A percentile compares a stretch with the other conserved stretches of the same genome.
Conservation (phyloP, 2,888 invertebrate species). For the Xanthostigma xanthostigma region DNA sequence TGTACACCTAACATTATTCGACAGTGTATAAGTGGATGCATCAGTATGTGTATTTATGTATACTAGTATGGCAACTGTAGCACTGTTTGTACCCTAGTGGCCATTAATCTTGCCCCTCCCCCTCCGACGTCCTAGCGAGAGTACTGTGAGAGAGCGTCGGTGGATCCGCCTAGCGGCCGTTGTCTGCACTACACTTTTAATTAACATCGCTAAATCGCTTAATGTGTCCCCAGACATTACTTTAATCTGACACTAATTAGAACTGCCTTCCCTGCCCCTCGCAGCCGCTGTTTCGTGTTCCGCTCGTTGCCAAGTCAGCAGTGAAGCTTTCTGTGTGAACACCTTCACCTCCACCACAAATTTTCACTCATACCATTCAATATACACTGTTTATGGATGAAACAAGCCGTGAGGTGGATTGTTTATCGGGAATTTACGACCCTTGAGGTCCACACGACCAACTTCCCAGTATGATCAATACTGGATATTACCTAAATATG, state of each 20-base stretch:
- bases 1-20: no score
- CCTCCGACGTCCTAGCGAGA: conserved; percentile 3
- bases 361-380: no score
- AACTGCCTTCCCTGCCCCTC: conserved; percentile 27
- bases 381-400: neutral
- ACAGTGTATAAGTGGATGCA: no score
- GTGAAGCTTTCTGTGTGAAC: no score
- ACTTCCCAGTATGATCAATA: conserved; percentile 15
- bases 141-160: conserved; percentile 3
- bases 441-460: conserved; percentile 26
- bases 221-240: conserved; percentile 46
- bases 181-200: conserved; percentile 31
- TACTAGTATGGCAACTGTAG: no score
- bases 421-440: conserved; percentile 13
- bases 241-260: conserved; percentile 50
- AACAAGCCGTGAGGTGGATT: conserved; percentile 8
- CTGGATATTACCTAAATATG: no score
- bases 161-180: conserved; percentile 7
- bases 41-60: no score
- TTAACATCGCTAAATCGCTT: conserved; percentile 36
- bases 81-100: conserved; percentile 16
- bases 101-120: conserved; percentile 27
- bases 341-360: no score
- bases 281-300: conserved; percentile 3
- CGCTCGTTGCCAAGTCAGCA: no score